Conservation (phyloP, 2,113 vertebrate species). For the human (Homo sapiens) region GRCh38 chr15:66359501-66360000, state of each 20-base stretch:
- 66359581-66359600: too few relatives aligned
- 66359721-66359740: not conserved
- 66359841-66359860: not conserved
- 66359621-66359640: too few relatives aligned
- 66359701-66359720: not conserved
- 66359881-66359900: not conserved
- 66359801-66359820: not conserved
- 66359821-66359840: not conserved
- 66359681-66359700: not conserved
- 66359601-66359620: too few relatives aligned
- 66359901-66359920: not conserved
- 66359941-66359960: too few relatives aligned
- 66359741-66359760: not conserved
- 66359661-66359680: not conserved
- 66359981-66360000: too few relatives aligned
- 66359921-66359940: not conserved
- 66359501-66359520: too few relatives aligned
- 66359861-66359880: not conserved
- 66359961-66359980: too few relatives aligned
- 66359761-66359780: constrained; percentile 7
- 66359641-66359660: too few relatives aligned
- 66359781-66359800: not conserved
- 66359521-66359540: too few relatives aligned
- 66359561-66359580: too few relatives aligned
- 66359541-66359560: too few relatives aligned